A percentile compares a stretch with the other conserved stretches of the same genome.
phyloP scores from a whole-genome alignment of 2,888 invertebrate genomes.

The Resseliella maxima region DNA sequence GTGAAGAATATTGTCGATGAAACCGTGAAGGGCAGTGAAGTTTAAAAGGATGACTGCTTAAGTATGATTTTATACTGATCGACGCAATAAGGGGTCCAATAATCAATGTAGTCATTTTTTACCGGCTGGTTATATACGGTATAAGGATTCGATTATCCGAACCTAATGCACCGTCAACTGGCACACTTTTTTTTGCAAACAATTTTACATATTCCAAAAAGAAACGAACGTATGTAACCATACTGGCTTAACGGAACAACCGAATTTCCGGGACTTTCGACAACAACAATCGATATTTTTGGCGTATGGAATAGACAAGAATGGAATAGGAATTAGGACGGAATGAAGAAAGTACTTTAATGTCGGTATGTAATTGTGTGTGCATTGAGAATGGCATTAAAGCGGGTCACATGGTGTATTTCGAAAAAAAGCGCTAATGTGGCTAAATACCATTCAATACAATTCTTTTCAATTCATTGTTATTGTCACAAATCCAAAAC shows the following conservation, averaged over 20 bases:
- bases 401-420: constrained; percentile 3
- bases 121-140: too few species aligned
- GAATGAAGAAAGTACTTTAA: neutral
- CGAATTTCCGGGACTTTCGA: constrained; percentile 5
- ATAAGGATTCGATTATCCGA: too few species aligned
- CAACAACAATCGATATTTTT: neutral
- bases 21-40: too few species aligned
- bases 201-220: neutral
- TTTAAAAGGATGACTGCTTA: too few species aligned
- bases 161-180: neutral
- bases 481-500: neutral
- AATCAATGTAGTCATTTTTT: too few species aligned
- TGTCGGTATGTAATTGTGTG: neutral
- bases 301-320: neutral
- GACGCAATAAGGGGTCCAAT: too few species aligned
- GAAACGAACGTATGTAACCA: neutral
- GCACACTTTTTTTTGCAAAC: neutral
- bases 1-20: too few species aligned
- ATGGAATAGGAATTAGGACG: neutral
- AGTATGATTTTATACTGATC: too few species aligned
- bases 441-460: constrained; percentile 41
- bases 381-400: neutral
- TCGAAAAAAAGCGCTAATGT: neutral
- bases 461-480: neutral
- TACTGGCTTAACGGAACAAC: constrained; percentile 13